These are phyloP conservation scores for Penaeus vannamei DNA, from an alignment of 1,140 invertebrate species.

Conservation along the genomic window DNA sequence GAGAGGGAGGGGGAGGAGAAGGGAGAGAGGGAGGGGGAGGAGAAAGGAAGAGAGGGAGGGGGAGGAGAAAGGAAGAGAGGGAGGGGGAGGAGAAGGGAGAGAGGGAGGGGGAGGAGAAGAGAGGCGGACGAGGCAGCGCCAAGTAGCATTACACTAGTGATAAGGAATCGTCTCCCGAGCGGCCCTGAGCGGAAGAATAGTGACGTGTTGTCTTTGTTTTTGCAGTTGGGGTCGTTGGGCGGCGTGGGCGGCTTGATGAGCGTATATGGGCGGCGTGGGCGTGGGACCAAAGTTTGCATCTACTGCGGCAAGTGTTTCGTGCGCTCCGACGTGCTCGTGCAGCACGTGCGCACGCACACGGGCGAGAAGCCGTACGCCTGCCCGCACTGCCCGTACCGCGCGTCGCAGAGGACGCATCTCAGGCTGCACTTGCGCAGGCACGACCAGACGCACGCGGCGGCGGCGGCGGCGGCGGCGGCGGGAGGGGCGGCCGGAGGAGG, in stretches of 20 bases:
- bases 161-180: too few species aligned
- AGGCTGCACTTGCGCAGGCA: slow-evolving; percentile 54
- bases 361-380: slow-evolving; percentile 63
- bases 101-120: too few species aligned
- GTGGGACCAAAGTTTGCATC: slow-evolving; percentile 53
- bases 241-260: slow-evolving; percentile 42
- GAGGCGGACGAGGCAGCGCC: too few species aligned
- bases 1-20: too few species aligned
- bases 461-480: not conserved
- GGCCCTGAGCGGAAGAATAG: not conserved
- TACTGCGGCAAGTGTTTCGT: slow-evolving; percentile 59
- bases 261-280: slow-evolving; percentile 52
- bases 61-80: too few species aligned
- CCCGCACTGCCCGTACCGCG: slow-evolving; percentile 61
- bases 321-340: slow-evolving; percentile 56
- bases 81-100: too few species aligned
- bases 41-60: too few species aligned
- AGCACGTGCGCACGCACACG: slow-evolving; percentile 59
- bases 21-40: too few species aligned
- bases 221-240: slow-evolving; percentile 56
- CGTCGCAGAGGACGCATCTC: slow-evolving; percentile 57
- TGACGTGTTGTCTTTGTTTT: slow-evolving; percentile 54
- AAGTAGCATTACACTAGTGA: too few species aligned
- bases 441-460: not conserved
- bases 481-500: not conserved